Percentiles rank a stretch among this genome's conserved stretches.
Conservation (phyloP, 2,113 vertebrate genomes). For the Penelope pileata region DNA sequence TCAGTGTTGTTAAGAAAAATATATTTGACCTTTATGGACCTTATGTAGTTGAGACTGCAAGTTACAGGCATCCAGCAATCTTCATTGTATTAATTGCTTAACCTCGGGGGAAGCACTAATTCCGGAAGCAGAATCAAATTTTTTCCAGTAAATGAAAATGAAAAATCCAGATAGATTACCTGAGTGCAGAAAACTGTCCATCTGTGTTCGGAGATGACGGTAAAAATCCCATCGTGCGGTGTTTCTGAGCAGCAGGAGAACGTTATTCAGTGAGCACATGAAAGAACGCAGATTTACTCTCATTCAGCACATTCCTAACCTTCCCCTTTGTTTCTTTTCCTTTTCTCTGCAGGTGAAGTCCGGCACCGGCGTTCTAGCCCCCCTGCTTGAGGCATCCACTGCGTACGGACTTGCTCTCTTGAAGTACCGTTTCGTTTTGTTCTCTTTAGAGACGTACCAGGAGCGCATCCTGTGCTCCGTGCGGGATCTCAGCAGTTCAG, state of each 20-base stretch:
- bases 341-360: background rate
- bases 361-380: rapidly evolving
- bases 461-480: rapidly evolving
- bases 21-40: slow-evolving; percentile 7
- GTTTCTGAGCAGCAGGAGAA: background rate
- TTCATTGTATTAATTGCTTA: background rate
- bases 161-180: background rate
- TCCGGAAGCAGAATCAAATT: background rate
- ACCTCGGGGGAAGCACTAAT: slow-evolving; percentile 1
- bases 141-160: slow-evolving; percentile 36
- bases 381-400: rapidly evolving
- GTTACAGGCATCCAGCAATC: background rate
- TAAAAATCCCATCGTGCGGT: rapidly evolving
- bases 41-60: background rate
- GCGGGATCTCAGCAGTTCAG: background rate
- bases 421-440: background rate
- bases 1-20: background rate
- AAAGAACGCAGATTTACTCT: background rate
- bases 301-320: background rate
- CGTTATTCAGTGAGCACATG: background rate
- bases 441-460: rapidly evolving
- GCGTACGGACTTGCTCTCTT: background rate
- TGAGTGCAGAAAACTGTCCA: background rate
- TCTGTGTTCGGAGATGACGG: background rate
- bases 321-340: background rate